Conservation (phyloP, 2,888 invertebrate species). For the Amphipoea oculea region DNA sequence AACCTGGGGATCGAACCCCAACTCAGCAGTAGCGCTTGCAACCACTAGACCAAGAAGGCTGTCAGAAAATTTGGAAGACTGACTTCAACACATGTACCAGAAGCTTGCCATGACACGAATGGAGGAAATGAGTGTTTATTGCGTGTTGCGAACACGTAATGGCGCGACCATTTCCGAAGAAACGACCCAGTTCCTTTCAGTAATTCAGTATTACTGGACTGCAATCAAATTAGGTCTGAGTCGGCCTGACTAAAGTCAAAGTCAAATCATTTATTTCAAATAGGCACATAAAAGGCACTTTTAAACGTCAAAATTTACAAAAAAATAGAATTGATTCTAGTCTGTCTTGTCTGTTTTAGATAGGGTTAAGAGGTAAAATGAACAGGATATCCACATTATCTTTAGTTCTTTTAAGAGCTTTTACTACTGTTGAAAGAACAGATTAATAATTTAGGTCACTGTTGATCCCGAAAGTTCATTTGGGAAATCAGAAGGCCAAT, state of each 20-base stretch:
- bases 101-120: slow-evolving; percentile 26
- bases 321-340: background rate
- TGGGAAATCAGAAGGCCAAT: no score
- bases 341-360: background rate
- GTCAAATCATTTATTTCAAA: no score
- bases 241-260: background rate
- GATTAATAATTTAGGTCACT: background rate
- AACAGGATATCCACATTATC: background rate
- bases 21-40: background rate
- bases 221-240: background rate
- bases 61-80: slow-evolving; percentile 4
- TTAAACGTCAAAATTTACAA: background rate
- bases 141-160: slow-evolving; percentile 20
- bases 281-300: background rate
- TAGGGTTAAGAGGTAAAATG: background rate
- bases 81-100: slow-evolving; percentile 36
- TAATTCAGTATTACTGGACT: background rate
- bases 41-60: background rate
- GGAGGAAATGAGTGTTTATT: slow-evolving; percentile 29
- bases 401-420: background rate
- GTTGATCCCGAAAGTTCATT: background rate
- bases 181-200: slow-evolving; percentile 32
- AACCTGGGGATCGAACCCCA: background rate
- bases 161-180: slow-evolving; percentile 22
- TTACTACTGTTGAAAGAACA: background rate